Evolutionary conservation across 2,888 invertebrate genomes (phyloP).

Genomic region (Drosophila greeni): DNA sequence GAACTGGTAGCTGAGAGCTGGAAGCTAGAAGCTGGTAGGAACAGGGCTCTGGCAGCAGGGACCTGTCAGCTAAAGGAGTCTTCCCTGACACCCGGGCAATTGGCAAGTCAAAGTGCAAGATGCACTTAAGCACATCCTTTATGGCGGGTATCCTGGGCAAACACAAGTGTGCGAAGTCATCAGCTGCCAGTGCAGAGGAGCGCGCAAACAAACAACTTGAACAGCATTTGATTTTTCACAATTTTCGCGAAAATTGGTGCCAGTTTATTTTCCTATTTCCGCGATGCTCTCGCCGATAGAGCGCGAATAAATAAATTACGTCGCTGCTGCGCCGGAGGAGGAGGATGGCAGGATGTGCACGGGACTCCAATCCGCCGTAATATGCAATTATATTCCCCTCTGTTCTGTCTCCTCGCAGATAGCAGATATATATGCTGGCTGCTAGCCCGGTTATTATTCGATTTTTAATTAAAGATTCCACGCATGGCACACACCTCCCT

Average conservation of each 20-base stretch:
- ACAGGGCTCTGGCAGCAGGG: too few species aligned
- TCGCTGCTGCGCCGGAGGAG: too few species aligned
- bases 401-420: conserved; percentile 1
- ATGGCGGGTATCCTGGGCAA: conserved; percentile 31
- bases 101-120: conserved; percentile 54
- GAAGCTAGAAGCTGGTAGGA: neutral
- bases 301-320: conserved; percentile 33
- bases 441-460: conserved; percentile 44
- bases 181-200: conserved; percentile 26
- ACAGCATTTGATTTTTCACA: conserved; percentile 65
- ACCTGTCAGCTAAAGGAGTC: too few species aligned
- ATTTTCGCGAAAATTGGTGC: conserved; percentile 44
- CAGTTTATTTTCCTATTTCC: conserved; percentile 48
- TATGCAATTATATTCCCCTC: conserved; percentile 55
- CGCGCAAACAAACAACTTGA: conserved; percentile 57
- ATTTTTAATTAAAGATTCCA: conserved; percentile 62
- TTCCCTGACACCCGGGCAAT: conserved; percentile 25
- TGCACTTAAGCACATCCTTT: conserved; percentile 55
- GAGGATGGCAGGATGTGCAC: neutral
- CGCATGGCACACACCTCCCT: conserved; percentile 11
- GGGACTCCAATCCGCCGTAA: conserved; percentile 21
- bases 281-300: conserved; percentile 14
- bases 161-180: conserved; percentile 22
- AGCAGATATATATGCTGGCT: conserved; percentile 13
- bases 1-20: too few species aligned